Base-by-base conservation (phyloP, 2,888 invertebrate genomes). In the Psococerastis gibbosa region DNA sequence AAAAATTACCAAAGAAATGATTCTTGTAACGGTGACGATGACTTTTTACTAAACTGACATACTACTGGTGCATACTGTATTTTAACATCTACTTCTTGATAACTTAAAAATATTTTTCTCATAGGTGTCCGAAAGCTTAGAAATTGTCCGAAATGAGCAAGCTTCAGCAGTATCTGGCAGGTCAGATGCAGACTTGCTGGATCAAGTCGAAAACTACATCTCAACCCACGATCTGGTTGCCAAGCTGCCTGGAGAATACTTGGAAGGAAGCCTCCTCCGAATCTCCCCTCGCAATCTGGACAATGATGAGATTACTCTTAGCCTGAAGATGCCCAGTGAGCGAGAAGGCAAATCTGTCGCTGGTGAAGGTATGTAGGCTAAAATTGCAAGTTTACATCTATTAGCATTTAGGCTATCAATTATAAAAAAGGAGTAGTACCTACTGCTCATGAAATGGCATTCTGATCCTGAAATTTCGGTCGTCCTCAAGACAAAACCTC, bases 161-260 rank as follows among this genome's bases (percentile, higher is more conserved):
- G 70, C 71, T 46, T 65, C 66, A 41, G 48, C 45, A 13, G 42
- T 71, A 16, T 50, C 56, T 9, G 57, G 52, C 11, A 57, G 59
- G 44, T 63, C 69, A 15, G 68, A 66, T 43, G 70, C 73, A 46
- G 68, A 68, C 51, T 69, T 83, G 57, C 65, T 80, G 56, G 79
- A 79, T 53, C 71, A 67, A 53, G 62, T 82, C 34, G 77, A 80
- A 58, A 70, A 67, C 57, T 83, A 75, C 60, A 68, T 85, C 51
- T 70, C 75, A 54, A 74, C 75, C 47, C 83, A 84, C 56, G 84
- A 84, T 59, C 76, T 82, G 42, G 76, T 77, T 54, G 77, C 84
- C 65, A 74, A 75, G 56, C 60, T 83, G 51, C 83, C 83, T 15
- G 49, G 50, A 3, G 48, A 50, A 6, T 48, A 51, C 34, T 59